Percentiles rank a stretch among this genome's conserved stretches.
Evolutionary conservation across 1,140 invertebrate species (phyloP).

Genomic region (silkworm (Bombyx mori)): DNA sequence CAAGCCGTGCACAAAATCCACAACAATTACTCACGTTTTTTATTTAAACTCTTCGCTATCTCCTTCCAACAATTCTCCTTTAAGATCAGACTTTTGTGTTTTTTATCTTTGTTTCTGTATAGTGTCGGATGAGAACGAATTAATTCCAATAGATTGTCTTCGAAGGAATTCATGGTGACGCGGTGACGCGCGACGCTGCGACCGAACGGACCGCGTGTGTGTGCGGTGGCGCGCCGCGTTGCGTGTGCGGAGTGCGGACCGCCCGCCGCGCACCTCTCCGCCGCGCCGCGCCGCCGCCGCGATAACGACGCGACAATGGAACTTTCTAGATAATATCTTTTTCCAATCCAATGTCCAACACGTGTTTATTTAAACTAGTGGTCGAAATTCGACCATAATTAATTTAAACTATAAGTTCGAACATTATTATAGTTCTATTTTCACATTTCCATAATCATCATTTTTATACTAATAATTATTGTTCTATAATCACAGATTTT

Average conservation of each 20-base stretch:
- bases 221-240: neutral
- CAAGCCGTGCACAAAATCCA: neutral
- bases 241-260: neutral
- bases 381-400: too few relatives aligned
- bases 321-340: neutral
- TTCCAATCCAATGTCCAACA: neutral
- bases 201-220: too few relatives aligned
- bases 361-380: neutral
- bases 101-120: neutral
- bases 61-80: neutral
- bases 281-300: too few relatives aligned
- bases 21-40: neutral
- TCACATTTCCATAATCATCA: too few relatives aligned
- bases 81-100: neutral
- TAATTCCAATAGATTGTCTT: neutral
- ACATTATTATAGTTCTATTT: too few relatives aligned
- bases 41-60: neutral
- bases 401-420: too few relatives aligned
- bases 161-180: neutral
- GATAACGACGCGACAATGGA: neutral
- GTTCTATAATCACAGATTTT: too few relatives aligned
- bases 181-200: too few relatives aligned
- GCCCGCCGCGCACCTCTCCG: neutral
- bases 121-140: neutral
- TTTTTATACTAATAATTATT: too few relatives aligned